Percentiles rank a stretch among this genome's conserved stretches.
These are phyloP conservation scores for Cydia fagiglandana DNA, from an alignment of 1,140 invertebrate genomes.

Conservation along the genomic window DNA sequence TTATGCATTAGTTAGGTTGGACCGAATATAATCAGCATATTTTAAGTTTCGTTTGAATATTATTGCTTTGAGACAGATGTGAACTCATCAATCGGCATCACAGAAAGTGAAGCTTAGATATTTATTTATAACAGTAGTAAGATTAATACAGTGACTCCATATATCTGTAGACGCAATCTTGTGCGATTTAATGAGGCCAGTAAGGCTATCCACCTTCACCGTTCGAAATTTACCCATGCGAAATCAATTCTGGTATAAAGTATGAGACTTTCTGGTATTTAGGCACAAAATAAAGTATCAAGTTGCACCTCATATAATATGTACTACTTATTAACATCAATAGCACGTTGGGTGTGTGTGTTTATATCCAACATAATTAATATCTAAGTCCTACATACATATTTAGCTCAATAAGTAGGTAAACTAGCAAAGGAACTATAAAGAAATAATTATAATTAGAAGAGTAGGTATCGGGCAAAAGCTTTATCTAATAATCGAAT, in stretches of 20 bases:
- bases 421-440: too few relatives aligned
- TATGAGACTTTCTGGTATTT: not conserved
- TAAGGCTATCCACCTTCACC: conserved; percentile 1
- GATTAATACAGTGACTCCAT: not conserved
- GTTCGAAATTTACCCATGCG: not conserved
- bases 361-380: too few relatives aligned
- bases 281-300: not conserved
- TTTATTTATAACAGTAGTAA: not conserved
- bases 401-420: too few relatives aligned
- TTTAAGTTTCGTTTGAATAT: not conserved
- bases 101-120: not conserved
- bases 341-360: too few relatives aligned
- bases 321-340: too few relatives aligned
- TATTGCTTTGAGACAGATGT: not conserved
- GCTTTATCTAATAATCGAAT: too few relatives aligned
- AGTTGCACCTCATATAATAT: not conserved
- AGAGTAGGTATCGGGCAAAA: too few relatives aligned
- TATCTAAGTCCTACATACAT: too few relatives aligned
- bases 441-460: too few relatives aligned
- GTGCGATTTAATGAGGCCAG: not conserved
- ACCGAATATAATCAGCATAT: not conserved
- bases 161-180: conserved; percentile 6
- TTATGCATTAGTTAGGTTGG: not conserved
- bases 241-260: not conserved
- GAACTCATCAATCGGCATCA: not conserved